These are phyloP conservation scores for Microctenopoma stevenorrisi DNA, from an alignment of 2,797 vertebrate species.

Conservation along the genomic window DNA sequence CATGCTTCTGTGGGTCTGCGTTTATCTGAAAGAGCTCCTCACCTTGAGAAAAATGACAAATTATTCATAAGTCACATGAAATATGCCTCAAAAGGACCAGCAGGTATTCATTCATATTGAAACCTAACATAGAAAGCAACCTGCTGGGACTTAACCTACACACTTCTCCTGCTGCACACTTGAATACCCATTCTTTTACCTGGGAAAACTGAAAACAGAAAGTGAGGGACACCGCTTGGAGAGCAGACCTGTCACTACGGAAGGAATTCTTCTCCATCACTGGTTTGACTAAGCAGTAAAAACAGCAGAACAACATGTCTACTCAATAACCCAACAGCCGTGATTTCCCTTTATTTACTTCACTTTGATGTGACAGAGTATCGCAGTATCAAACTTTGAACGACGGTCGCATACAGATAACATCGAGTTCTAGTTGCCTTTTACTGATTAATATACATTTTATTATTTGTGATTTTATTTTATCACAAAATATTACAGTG, in stretches of 20 bases:
- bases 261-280: constrained; percentile 48
- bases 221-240: constrained; percentile 20
- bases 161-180: constrained; percentile 14
- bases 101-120: constrained; percentile 50
- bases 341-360: constrained; percentile 50
- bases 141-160: constrained; percentile 36
- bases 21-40: constrained; percentile 85
- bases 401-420: constrained; percentile 50
- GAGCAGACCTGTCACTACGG: constrained; percentile 36
- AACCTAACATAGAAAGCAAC: constrained; percentile 34
- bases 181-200: constrained; percentile 10
- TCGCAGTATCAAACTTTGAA: constrained; percentile 44
- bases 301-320: constrained; percentile 53
- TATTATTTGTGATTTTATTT: neutral
- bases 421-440: constrained; percentile 13
- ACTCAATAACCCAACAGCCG: constrained; percentile 46
- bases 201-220: constrained; percentile 41
- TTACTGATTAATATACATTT: constrained; percentile 17
- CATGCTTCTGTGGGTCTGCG: constrained; percentile 81
- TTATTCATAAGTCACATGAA: constrained; percentile 61
- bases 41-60: constrained; percentile 75
- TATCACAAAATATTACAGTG: neutral
- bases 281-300: constrained; percentile 59
- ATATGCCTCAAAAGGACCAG: constrained; percentile 44
- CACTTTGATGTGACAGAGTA: constrained; percentile 44